Evolutionary conservation across 2,113 vertebrate genomes (phyloP).

Genomic region (Hiodon tergisus): DNA sequence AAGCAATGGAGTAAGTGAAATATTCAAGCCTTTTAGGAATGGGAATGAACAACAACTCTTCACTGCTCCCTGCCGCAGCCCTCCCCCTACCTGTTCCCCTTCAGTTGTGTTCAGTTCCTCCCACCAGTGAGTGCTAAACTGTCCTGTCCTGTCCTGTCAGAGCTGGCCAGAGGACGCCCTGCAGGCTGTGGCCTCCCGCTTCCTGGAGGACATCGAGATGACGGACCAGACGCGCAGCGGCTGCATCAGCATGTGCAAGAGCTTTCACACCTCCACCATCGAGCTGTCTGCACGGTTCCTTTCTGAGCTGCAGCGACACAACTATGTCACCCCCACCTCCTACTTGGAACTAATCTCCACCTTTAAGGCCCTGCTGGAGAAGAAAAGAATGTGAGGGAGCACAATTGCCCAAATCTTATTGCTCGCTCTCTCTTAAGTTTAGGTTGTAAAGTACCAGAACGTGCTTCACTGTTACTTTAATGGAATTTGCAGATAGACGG

Average conservation of each 20-base stretch:
- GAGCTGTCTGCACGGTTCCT: slow-evolving; percentile 79
- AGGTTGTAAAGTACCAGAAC: too few relatives aligned
- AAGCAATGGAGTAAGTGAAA: too few relatives aligned
- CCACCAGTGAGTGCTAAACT: not conserved
- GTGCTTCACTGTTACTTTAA: too few relatives aligned
- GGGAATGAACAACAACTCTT: too few relatives aligned
- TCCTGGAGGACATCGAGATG: slow-evolving; percentile 80
- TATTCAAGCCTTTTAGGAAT: too few relatives aligned
- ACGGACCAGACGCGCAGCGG: slow-evolving; percentile 71
- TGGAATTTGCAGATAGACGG: too few relatives aligned
- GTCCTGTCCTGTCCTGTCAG: slow-evolving; percentile 47
- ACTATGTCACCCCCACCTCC: slow-evolving; percentile 93
- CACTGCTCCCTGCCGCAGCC: too few relatives aligned
- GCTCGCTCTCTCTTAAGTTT: too few relatives aligned
- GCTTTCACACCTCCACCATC: slow-evolving; percentile 84
- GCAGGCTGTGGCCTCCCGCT: slow-evolving; percentile 83
- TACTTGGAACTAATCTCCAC: slow-evolving; percentile 91
- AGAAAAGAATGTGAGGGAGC: slow-evolving; percentile 57
- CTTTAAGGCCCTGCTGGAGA: slow-evolving; percentile 79
- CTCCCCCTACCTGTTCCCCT: too few relatives aligned
- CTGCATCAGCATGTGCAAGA: slow-evolving; percentile 85
- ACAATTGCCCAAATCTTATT: too few relatives aligned
- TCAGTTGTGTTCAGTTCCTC: too few relatives aligned
- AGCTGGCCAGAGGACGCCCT: slow-evolving; percentile 95
- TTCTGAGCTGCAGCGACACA: slow-evolving; percentile 74